phyloP scores from a whole-genome alignment of 2,797 vertebrate genomes.

The Miichthys miiuy region DNA sequence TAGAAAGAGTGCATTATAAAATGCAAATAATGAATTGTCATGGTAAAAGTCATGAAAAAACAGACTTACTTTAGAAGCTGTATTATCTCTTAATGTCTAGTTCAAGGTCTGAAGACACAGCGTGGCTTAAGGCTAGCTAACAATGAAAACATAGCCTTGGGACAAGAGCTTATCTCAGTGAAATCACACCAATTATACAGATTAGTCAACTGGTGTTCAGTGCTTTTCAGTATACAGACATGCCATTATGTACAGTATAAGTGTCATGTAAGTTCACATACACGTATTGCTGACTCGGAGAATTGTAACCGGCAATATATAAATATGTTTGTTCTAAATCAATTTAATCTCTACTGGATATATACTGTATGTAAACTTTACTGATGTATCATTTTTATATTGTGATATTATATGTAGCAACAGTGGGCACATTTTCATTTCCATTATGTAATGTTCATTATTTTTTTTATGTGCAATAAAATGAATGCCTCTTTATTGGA shows the following conservation, averaged over 20 bases:
- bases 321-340: too few species aligned
- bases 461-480: background rate
- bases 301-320: too few species aligned
- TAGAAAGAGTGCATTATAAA: background rate
- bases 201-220: conserved; percentile 10
- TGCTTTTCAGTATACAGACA: background rate
- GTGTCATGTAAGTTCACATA: background rate
- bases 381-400: background rate
- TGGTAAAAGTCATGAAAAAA: conserved; percentile 4
- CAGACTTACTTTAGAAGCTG: background rate
- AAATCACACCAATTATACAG: conserved; percentile 13
- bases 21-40: background rate
- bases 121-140: background rate
- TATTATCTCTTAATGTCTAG: background rate
- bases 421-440: background rate
- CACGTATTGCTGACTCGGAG: background rate
- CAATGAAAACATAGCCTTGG: background rate
- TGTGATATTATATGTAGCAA: background rate
- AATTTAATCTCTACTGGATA: background rate
- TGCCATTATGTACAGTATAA: background rate
- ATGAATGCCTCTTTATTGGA: background rate
- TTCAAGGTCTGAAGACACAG: background rate
- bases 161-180: conserved; percentile 2
- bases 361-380: background rate
- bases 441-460: background rate